Evolutionary conservation across 2,113 vertebrate species (phyloP), one percentile per base, ranked within the genome.

Genomic region (Sclerurus mexicanus): DNA sequence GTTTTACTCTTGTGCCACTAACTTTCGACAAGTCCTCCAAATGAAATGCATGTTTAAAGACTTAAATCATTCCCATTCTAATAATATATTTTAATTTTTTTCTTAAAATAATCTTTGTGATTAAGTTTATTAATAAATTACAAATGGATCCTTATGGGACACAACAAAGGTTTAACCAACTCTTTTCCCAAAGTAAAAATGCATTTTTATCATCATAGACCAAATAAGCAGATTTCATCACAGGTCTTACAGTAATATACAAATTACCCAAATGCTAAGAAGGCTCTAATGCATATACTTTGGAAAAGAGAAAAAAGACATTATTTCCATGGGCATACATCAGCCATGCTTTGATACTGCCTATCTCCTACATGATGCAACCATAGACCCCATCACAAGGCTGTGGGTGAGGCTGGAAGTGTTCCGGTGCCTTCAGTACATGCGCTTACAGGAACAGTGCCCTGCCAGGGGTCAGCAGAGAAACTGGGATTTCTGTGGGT

Each of bases 321-420:
- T 22, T 55, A 33, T 25, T 77, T 47, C 53, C 40, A 20, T 2
- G 20, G 31, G 37, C 72, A 59, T 37, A 47, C 6, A 46, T 9
- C 30, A 88, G 58, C 23, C 33, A 7, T 16, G 40, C 19, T 66
- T 55, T 31, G 16, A 22, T 9, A 20, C 7, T 46, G 40, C 22
- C 10, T 0, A 1, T 19, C 47, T 75, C 83, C 42, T 37, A 8
- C 13, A 3, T 1, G 27, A 7, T 1, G 9, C 2, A 47, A 14
- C 15, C 58, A 24, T 1, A 28, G 14, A 25, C 14, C 37, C 47
- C 68, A 63, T 1, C 28, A 22, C 11, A 10, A 3, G 0, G 3
- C 30, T 14, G 30, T 2, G 4, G 56, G 12, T 25, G 24, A 7
- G 39, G 4, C 47, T 14, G 33, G 55, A 17, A 74, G 5, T 0